Evolutionary conservation across 2,113 vertebrate species (phyloP).

Genomic region (Caranx melampygus): DNA sequence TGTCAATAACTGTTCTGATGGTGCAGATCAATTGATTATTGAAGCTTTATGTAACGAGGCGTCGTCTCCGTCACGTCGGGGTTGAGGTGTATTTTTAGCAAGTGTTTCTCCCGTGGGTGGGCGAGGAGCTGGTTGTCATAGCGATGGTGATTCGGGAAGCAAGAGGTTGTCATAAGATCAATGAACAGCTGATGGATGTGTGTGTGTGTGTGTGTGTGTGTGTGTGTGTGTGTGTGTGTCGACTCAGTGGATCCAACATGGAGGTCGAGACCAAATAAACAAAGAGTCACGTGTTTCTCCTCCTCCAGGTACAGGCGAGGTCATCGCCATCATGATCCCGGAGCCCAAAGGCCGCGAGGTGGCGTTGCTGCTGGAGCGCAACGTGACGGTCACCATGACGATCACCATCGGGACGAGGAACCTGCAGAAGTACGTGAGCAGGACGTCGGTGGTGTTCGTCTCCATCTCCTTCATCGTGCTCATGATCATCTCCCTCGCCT

Average conservation of each 20-base stretch:
- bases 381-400: slow-evolving; percentile 93
- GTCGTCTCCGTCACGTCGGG: too few relatives aligned
- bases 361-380: slow-evolving; percentile 89
- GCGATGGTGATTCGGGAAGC: slow-evolving; percentile 2
- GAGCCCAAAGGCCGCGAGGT: slow-evolving; percentile 96
- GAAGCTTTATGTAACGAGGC: too few relatives aligned
- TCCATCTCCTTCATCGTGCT: slow-evolving; percentile 99
- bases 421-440: slow-evolving; percentile 98
- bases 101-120: neutral
- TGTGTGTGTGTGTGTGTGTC: too few relatives aligned
- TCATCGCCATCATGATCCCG: slow-evolving; percentile 98
- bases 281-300: too few relatives aligned
- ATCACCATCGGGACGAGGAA: slow-evolving; percentile 97
- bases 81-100: too few relatives aligned
- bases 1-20: too few relatives aligned
- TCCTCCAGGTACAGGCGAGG: slow-evolving; percentile 88
- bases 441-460: slow-evolving; percentile 97
- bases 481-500: slow-evolving; percentile 98
- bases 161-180: slow-evolving; percentile 15
- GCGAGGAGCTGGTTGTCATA: slow-evolving; percentile 33
- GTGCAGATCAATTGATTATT: too few relatives aligned
- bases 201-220: too few relatives aligned
- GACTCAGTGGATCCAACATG: too few relatives aligned
- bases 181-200: neutral
- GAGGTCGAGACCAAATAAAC: too few relatives aligned